Evolutionary conservation across 2,113 vertebrate species (phyloP).

Genomic region (Anguilla japonica): DNA sequence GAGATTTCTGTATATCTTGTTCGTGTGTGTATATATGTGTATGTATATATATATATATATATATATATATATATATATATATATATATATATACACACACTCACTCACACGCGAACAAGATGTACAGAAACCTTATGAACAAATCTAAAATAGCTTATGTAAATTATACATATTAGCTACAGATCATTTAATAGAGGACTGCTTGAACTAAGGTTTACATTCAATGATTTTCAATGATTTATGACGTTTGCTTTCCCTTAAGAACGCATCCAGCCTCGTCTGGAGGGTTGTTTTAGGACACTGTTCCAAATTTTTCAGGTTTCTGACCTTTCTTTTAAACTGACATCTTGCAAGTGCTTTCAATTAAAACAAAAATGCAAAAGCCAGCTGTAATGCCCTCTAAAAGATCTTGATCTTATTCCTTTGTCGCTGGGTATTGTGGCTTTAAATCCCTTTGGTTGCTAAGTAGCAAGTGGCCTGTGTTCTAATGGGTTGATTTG

Average conservation of each 20-base stretch:
- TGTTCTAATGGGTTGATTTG: slow-evolving; percentile 96
- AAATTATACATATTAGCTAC: neutral
- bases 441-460: slow-evolving; percentile 87
- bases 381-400: slow-evolving; percentile 21
- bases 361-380: slow-evolving; percentile 26
- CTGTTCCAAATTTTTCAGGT: neutral
- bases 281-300: slow-evolving; percentile 21
- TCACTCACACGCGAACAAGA: no score
- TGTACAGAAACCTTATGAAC: no score
- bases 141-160: no score
- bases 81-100: no score
- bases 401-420: slow-evolving; percentile 62
- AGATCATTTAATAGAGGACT: neutral
- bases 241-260: slow-evolving; percentile 7
- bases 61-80: no score
- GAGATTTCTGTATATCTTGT: no score
- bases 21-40: no score
- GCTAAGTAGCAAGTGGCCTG: slow-evolving; percentile 92
- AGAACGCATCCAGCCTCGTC: neutral
- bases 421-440: slow-evolving; percentile 79
- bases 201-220: neutral
- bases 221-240: slow-evolving; percentile 26
- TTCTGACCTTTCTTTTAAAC: neutral
- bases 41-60: no score
- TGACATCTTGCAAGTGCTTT: slow-evolving; percentile 25